Evolutionary conservation across 2,888 invertebrate species (phyloP).

Genomic region (Koerneria pararmatus): DNA sequence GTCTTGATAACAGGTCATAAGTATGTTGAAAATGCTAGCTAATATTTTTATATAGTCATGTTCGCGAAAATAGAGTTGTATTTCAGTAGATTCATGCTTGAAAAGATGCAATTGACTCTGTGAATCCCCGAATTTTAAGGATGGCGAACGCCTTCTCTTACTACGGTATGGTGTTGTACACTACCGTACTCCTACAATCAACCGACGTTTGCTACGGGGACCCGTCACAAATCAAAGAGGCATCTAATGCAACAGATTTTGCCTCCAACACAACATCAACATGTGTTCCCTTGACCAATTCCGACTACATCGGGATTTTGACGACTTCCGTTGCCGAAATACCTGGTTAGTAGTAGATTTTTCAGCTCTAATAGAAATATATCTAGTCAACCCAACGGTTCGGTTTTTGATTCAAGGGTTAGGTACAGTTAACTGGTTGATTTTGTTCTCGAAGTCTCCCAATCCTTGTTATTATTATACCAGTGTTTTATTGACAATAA

Average conservation of each 20-base stretch:
- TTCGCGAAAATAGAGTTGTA: too few relatives aligned
- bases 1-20: not conserved
- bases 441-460: too few relatives aligned
- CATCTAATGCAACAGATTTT: not conserved
- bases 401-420: too few relatives aligned
- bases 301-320: conserved; percentile 84
- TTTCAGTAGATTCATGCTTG: too few relatives aligned
- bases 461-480: too few relatives aligned
- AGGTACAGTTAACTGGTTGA: too few relatives aligned
- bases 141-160: conserved; percentile 81
- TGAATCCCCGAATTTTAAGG: conserved; percentile 28
- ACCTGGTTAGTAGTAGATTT: conserved; percentile 68
- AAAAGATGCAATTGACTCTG: conserved; percentile 3
- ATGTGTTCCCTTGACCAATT: conserved; percentile 71
- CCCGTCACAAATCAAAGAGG: not conserved
- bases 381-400: too few relatives aligned
- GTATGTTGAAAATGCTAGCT: conserved; percentile 7
- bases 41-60: not conserved
- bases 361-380: not conserved
- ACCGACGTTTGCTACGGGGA: conserved; percentile 44
- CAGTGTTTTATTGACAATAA: too few relatives aligned
- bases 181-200: conserved; percentile 82
- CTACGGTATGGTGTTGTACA: conserved; percentile 88
- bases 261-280: conserved; percentile 24
- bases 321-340: conserved; percentile 93